phyloP scores from a whole-genome alignment of 1,140 invertebrate genomes.

The Atta texana region DNA sequence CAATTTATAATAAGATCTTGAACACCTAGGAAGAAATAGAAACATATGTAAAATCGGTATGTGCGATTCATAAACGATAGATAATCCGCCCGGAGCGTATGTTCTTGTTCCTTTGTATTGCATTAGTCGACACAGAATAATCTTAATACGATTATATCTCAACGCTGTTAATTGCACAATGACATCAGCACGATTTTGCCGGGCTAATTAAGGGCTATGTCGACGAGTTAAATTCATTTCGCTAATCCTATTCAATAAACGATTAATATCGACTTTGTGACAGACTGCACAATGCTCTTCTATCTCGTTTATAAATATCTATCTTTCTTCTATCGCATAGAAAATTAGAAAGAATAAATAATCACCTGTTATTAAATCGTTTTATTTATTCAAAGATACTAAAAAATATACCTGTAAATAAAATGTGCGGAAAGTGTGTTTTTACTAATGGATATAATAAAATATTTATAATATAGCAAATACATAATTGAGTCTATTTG shows the following conservation, averaged over 20 bases:
- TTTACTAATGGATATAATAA: background rate
- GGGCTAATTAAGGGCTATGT: constrained; percentile 58
- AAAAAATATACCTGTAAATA: background rate
- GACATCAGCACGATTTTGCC: constrained; percentile 58
- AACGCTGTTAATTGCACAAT: constrained; percentile 65
- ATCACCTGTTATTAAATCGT: background rate
- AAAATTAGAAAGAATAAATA: background rate
- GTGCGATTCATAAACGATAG: constrained; percentile 8
- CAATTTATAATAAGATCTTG: constrained; percentile 97
- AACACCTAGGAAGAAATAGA: constrained; percentile 85
- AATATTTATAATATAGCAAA: too few relatives aligned
- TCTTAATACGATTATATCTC: constrained; percentile 50
- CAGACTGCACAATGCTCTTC: background rate
- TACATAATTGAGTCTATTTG: too few relatives aligned
- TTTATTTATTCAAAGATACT: background rate
- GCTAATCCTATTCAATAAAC: constrained; percentile 63
- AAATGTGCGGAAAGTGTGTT: background rate
- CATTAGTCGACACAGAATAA: constrained; percentile 30
- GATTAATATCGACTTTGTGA: constrained; percentile 46
- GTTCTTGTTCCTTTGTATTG: constrained; percentile 53
- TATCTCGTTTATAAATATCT: background rate
- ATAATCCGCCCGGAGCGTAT: constrained; percentile 10
- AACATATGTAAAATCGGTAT: background rate
- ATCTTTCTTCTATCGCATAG: background rate
- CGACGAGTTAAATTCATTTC: constrained; percentile 56